Conservation (phyloP, 2,113 vertebrate species). For the Gopherus evgoodei region DNA sequence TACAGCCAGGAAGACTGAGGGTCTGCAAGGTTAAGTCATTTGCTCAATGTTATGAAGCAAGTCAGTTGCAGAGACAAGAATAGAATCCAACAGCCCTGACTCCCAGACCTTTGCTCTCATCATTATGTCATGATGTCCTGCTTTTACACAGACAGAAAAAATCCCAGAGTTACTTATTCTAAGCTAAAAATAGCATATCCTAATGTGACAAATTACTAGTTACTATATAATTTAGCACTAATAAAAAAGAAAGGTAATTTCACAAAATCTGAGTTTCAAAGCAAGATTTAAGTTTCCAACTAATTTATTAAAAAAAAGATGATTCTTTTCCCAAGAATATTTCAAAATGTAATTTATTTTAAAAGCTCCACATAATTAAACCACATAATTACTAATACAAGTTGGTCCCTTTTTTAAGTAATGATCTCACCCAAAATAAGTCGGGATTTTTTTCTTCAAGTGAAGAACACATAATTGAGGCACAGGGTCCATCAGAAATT, state of each 20-base stretch:
- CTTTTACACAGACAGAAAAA: conserved; percentile 2
- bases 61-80: not conserved
- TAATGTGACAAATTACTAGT: conserved; percentile 73
- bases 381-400: conserved; percentile 50
- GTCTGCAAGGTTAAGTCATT: conserved; percentile 6
- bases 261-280: conserved; percentile 74
- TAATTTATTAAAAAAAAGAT: conserved; percentile 64
- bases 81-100: not conserved
- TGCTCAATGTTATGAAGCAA: not conserved
- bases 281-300: conserved; percentile 75
- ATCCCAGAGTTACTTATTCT: conserved; percentile 24
- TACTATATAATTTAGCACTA: conserved; percentile 75
- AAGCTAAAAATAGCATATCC: conserved; percentile 73
- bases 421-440: conserved; percentile 7
- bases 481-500: accelerated
- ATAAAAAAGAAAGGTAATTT: conserved; percentile 71
- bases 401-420: conserved; percentile 49
- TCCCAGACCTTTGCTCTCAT: not conserved
- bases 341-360: conserved; percentile 64
- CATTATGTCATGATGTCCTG: not conserved
- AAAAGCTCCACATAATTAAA: conserved; percentile 64
- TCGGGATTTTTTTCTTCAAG: not conserved
- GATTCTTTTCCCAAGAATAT: conserved; percentile 43
- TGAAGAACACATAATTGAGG: not conserved
- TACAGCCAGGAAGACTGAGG: not conserved